Percentiles rank a stretch among this genome's conserved stretches.
phyloP scores from a whole-genome alignment of 2,113 vertebrate species.

The Sylvia atricapilla region DNA sequence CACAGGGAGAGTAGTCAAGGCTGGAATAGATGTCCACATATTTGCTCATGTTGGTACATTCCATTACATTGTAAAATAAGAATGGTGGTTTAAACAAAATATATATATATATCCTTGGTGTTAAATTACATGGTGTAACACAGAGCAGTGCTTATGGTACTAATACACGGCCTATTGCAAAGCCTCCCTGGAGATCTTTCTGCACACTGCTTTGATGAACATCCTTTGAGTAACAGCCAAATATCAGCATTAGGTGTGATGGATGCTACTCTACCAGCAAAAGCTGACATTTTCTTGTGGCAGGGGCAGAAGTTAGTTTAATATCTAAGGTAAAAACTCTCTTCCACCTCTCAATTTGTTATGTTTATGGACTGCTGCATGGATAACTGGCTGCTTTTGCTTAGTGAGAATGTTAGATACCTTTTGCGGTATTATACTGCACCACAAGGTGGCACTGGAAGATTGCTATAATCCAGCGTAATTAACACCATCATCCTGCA shows the following conservation, averaged over 20 bases:
- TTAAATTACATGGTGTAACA: background rate
- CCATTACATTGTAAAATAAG: background rate
- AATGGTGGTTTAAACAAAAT: background rate
- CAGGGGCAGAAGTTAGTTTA: background rate
- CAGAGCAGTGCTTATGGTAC: background rate
- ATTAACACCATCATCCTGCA: background rate
- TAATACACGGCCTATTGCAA: background rate
- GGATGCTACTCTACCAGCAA: background rate
- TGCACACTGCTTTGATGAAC: background rate
- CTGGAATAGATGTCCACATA: background rate
- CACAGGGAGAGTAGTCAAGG: background rate
- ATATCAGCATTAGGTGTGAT: background rate
- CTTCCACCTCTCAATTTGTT: background rate
- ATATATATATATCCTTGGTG: background rate
- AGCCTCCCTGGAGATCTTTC: background rate
- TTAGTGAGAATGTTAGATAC: background rate
- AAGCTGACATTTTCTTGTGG: background rate
- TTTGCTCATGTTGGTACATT: background rate
- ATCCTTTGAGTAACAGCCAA: background rate
- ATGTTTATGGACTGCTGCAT: background rate
- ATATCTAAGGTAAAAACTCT: background rate
- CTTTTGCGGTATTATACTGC: background rate
- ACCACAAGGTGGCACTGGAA: conserved; percentile 74
- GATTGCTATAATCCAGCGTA: conserved; percentile 62
- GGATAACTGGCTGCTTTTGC: background rate